Conservation (phyloP, 1,140 invertebrate genomes). For the Aphidius ervi region DNA sequence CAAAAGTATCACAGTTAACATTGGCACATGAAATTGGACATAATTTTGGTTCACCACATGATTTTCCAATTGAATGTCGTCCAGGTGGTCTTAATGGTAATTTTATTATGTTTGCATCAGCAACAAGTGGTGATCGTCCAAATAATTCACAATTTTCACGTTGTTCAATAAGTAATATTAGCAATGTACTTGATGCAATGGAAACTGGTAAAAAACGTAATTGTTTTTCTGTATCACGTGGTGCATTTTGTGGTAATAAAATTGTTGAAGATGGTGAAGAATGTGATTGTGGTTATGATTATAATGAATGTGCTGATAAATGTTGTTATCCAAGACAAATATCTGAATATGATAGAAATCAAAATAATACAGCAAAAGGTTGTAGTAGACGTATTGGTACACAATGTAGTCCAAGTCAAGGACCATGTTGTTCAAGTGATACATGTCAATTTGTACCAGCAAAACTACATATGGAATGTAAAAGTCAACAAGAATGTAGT, state of each 20-base stretch:
- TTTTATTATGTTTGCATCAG: constrained; percentile 97
- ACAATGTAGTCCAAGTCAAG: constrained; percentile 91
- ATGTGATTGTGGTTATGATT: constrained; percentile 97
- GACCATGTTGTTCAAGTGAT: constrained; percentile 85
- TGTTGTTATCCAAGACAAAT: constrained; percentile 91
- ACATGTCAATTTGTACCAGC: constrained; percentile 75
- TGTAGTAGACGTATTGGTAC: constrained; percentile 74
- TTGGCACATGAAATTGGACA: constrained; percentile 99
- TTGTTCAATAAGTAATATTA: constrained; percentile 94
- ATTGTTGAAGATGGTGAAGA: constrained; percentile 97
- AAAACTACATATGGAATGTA: constrained; percentile 67
- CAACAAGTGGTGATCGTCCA: constrained; percentile 86
- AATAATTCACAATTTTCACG: constrained; percentile 94
- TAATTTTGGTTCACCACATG: constrained; percentile 98
- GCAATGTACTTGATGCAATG: constrained; percentile 87
- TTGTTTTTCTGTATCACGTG: constrained; percentile 86
- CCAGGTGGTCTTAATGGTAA: constrained; percentile 86
- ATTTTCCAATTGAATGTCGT: constrained; percentile 88
- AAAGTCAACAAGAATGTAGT: constrained; percentile 84
- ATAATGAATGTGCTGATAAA: constrained; percentile 84
- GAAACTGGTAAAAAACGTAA: constrained; percentile 89
- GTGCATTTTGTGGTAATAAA: constrained; percentile 98
- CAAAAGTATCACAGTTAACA: constrained; percentile 95
- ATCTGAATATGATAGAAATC: constrained; percentile 63
- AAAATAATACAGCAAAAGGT: constrained; percentile 71